Percentiles rank a stretch among this genome's conserved stretches.
phyloP scores from a whole-genome alignment of 2,113 vertebrate species.

The Xerus inauris region DNA sequence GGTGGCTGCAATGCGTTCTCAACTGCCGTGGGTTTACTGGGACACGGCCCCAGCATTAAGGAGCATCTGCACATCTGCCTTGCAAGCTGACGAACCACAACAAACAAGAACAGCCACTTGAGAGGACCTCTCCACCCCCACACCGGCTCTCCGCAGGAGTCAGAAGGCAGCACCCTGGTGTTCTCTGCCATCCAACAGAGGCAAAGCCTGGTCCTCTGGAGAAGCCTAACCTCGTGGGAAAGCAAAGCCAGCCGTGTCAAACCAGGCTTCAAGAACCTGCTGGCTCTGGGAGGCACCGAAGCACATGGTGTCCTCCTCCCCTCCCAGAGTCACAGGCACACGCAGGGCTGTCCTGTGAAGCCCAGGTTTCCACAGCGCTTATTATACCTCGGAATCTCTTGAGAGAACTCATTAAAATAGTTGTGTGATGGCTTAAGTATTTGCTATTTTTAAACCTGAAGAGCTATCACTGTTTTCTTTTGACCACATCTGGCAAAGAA shows the following conservation, averaged over 20 bases:
- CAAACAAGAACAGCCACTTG: accelerated
- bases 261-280: not conserved
- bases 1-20: no score
- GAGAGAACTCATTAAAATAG: conserved; percentile 27
- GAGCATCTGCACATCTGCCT: not conserved
- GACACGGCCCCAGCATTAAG: not conserved
- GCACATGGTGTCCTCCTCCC: no score
- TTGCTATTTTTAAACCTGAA: conserved; percentile 46
- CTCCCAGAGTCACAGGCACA: not conserved
- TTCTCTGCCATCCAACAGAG: not conserved
- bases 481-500: conserved; percentile 15
- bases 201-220: not conserved
- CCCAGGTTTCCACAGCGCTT: not conserved
- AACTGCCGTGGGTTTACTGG: not conserved
- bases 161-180: not conserved
- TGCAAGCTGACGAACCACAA: not conserved
- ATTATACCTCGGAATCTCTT: not conserved
- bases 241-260: not conserved
- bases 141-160: not conserved
- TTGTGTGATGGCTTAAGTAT: conserved; percentile 9
- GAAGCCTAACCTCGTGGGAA: no score
- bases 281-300: not conserved
- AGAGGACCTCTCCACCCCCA: not conserved
- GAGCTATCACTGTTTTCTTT: not conserved
- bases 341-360: not conserved